Conservation (phyloP, 2,797 vertebrate genomes). For the Gymnodraco acuticeps region DNA sequence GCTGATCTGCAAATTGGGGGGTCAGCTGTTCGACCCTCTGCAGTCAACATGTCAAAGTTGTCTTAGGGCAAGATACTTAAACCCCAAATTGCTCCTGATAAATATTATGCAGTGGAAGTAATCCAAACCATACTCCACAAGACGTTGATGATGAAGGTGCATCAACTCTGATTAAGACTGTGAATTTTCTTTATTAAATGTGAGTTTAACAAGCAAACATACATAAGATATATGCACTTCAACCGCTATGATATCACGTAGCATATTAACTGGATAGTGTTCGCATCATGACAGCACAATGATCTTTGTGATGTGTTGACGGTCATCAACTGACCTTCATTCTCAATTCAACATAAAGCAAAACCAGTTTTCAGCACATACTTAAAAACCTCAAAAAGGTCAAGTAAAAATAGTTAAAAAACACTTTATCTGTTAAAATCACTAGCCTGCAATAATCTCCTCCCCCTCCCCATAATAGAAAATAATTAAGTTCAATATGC, state of each 20-base stretch:
- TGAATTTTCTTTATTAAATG: conserved; percentile 43
- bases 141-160: background rate
- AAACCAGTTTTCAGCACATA: conserved; percentile 61
- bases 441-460: conserved; percentile 60
- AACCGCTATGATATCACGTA: conserved; percentile 36
- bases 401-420: conserved; percentile 72
- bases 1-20: too few relatives aligned
- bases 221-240: conserved; percentile 39
- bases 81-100: too few relatives aligned
- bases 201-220: conserved; percentile 34
- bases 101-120: too few relatives aligned
- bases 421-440: conserved; percentile 53
- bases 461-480: conserved; percentile 45
- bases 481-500: conserved; percentile 43
- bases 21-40: too few relatives aligned
- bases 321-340: conserved; percentile 42
- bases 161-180: background rate
- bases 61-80: too few relatives aligned
- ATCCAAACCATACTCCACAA: background rate
- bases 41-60: too few relatives aligned
- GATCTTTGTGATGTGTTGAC: conserved; percentile 27
- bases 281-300: conserved; percentile 41
- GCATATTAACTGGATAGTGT: conserved; percentile 35
- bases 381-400: conserved; percentile 64
- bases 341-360: conserved; percentile 48